phyloP scores from a whole-genome alignment of 2,888 invertebrate species.

The Cancer borealis region DNA sequence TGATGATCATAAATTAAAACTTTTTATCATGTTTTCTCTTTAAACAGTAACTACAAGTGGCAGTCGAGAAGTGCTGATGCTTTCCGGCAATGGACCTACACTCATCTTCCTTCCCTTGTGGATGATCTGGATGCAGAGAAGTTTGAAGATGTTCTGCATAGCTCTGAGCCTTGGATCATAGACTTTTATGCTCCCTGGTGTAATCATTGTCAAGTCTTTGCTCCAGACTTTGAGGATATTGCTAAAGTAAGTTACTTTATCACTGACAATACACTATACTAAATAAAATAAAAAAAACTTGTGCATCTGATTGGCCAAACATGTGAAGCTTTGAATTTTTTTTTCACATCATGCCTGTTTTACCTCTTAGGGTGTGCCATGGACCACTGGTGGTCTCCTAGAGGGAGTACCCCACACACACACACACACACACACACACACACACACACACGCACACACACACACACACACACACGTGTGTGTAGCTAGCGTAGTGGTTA shows the following conservation, averaged over 20 bases:
- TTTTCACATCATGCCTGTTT: too few relatives aligned
- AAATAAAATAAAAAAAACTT: neutral
- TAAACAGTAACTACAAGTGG: neutral
- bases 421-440: too few relatives aligned
- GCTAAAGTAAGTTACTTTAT: slow-evolving; percentile 82
- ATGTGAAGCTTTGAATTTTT: too few relatives aligned
- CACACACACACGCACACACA: too few relatives aligned
- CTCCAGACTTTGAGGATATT: slow-evolving; percentile 84
- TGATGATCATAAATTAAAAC: neutral
- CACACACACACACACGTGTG: too few relatives aligned
- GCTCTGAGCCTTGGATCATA: slow-evolving; percentile 81
- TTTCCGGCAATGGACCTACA: slow-evolving; percentile 84
- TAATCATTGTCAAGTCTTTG: slow-evolving; percentile 81
- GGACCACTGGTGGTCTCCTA: too few relatives aligned
- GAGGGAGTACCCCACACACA: too few relatives aligned
- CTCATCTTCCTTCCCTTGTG: slow-evolving; percentile 84
- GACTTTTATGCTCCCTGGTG: slow-evolving; percentile 83
- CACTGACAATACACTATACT: neutral
- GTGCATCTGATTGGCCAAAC: too few relatives aligned
- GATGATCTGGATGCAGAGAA: slow-evolving; percentile 81
- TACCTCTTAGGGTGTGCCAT: too few relatives aligned
- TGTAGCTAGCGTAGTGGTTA: too few relatives aligned
- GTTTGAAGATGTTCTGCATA: slow-evolving; percentile 79
- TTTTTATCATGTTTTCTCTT: neutral
- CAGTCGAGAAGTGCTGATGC: slow-evolving; percentile 80